phyloP scores from a whole-genome alignment of 2,797 vertebrate species.

The Cheracebus regulus region DNA sequence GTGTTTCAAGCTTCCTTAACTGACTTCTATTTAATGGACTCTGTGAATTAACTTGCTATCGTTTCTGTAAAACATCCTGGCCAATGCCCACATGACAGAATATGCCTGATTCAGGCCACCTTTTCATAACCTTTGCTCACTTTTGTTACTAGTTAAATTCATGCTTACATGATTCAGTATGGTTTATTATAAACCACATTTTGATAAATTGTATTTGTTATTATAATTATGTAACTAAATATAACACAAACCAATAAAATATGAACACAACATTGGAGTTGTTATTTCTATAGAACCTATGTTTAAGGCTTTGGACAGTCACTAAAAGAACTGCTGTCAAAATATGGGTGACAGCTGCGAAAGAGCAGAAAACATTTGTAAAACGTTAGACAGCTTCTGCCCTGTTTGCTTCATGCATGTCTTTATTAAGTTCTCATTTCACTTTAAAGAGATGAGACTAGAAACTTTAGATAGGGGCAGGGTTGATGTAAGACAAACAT shows the following conservation, averaged over 20 bases:
- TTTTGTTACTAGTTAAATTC: not conserved
- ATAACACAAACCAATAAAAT: not conserved
- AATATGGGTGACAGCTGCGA: not conserved
- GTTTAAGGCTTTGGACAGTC: not conserved
- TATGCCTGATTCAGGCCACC: not conserved
- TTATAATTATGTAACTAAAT: not conserved
- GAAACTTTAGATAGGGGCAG: not conserved
- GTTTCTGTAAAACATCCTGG: not conserved
- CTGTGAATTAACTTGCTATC: not conserved
- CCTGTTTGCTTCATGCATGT: not conserved
- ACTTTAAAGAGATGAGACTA: not conserved
- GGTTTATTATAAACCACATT: not conserved
- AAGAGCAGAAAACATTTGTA: not conserved
- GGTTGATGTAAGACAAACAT: not conserved
- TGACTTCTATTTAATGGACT: not conserved
- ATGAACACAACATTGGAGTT: not conserved
- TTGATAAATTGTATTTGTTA: not conserved
- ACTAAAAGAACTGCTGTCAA: not conserved
- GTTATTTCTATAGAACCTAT: not conserved
- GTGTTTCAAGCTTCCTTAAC: not conserved
- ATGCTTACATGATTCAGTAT: not conserved
- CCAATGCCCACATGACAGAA: fast-evolving
- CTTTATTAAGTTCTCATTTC: not conserved
- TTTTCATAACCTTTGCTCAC: not conserved
- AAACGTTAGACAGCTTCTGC: not conserved